Evolutionary conservation across 1,140 invertebrate genomes (phyloP).

Genomic region (Bombus sylvicola): DNA sequence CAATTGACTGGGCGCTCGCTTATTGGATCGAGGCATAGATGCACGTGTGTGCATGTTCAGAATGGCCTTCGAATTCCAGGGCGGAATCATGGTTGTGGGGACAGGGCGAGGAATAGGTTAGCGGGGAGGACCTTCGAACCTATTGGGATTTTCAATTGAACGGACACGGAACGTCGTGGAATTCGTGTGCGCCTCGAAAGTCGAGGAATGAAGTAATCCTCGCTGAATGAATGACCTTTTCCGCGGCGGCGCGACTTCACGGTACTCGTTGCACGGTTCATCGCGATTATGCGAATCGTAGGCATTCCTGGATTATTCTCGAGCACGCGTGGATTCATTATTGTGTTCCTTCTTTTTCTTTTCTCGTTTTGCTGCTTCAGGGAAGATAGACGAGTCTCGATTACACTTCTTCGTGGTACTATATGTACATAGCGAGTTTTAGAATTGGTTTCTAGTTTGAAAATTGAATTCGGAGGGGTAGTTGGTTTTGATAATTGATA

Average conservation of each 20-base stretch:
- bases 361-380: not conserved
- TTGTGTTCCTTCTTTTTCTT: not conserved
- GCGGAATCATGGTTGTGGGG: constrained; percentile 22
- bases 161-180: constrained; percentile 59
- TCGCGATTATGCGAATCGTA: constrained; percentile 10
- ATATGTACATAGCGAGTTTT: not conserved
- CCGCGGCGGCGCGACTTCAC: not conserved
- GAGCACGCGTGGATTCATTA: not conserved
- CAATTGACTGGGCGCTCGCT: constrained; percentile 35
- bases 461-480: not conserved
- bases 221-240: constrained; percentile 50
- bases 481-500: not conserved
- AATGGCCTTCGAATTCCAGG: constrained; percentile 64
- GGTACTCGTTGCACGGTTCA: not conserved
- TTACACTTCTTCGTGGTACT: not conserved
- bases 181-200: constrained; percentile 58
- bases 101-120: constrained; percentile 9
- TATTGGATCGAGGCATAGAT: constrained; percentile 40
- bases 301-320: constrained; percentile 18
- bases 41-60: constrained; percentile 39
- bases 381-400: not conserved
- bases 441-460: not conserved
- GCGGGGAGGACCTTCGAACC: constrained; percentile 23
- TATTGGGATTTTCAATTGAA: constrained; percentile 70
- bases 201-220: constrained; percentile 61